Evolutionary conservation across 1,140 invertebrate genomes (phyloP).

Genomic region (Drosophila ficusphila): DNA sequence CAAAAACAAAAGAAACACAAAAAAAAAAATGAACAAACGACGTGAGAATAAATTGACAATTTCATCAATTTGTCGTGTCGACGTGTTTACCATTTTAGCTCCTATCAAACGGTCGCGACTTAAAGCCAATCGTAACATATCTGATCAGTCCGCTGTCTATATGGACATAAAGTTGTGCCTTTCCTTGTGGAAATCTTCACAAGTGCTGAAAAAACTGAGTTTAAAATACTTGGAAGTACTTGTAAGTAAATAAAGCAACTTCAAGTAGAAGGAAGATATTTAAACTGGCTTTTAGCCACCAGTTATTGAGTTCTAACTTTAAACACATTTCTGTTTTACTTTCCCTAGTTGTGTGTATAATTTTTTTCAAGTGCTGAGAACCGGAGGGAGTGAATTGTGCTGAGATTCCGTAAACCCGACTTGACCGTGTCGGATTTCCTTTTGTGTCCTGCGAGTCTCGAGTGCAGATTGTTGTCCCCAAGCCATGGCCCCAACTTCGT

Average conservation of each 20-base stretch:
- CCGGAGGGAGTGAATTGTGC: not conserved
- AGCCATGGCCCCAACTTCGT: conserved; percentile 26
- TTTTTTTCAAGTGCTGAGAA: not conserved
- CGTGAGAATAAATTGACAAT: conserved; percentile 77
- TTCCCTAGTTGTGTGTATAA: not conserved
- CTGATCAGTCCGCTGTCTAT: not conserved
- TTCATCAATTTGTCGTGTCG: conserved; percentile 64
- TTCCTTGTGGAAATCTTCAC: not conserved
- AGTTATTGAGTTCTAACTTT: too few species aligned
- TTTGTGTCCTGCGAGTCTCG: conserved; percentile 21
- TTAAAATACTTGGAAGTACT: too few species aligned
- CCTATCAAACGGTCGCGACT: conserved; percentile 6
- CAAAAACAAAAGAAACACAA: too few species aligned
- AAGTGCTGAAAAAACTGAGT: too few species aligned
- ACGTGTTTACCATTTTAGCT: conserved; percentile 58
- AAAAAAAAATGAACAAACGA: conserved; percentile 57
- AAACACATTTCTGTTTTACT: too few species aligned
- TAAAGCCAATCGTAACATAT: conserved; percentile 6
- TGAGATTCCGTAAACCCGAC: not conserved
- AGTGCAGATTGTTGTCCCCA: conserved; percentile 28
- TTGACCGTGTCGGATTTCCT: conserved; percentile 20
- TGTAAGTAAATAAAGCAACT: too few species aligned
- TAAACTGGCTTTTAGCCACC: too few species aligned
- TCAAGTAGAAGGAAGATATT: too few species aligned
- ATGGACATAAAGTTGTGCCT: not conserved